Evolutionary conservation across 2,797 vertebrate genomes (phyloP), one percentile per base, ranked within the genome.

Genomic region (Catharus ustulatus): DNA sequence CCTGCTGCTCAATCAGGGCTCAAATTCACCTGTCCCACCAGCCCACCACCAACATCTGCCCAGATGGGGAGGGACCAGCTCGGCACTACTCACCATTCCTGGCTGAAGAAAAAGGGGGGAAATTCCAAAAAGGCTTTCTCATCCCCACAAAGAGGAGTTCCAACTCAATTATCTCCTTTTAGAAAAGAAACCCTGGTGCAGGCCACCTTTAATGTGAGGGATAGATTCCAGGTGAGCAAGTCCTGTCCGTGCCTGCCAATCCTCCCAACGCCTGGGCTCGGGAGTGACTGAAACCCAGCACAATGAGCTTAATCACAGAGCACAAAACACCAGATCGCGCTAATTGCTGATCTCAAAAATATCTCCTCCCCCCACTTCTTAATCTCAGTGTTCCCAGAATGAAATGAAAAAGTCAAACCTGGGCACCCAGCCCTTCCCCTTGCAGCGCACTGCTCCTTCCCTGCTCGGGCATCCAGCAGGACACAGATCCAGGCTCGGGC

Each of bases 321-420:
- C 10, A 76, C 40, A 84, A 78, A 86, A 66, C 66, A 82, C 15
- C 7, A 29, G 46, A 83, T 85, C 62, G 27, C 77, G 13, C 40
- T 52, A 58, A 57, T 26, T 22, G 73, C 42, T n/a, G 68, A 76
- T 80, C 75, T 86, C 10, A 32, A 21, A 79, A 88, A 57, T 36
- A 46, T 10, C 57, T 55, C 42, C 32, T 5, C 3, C 5, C 5
- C 11, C 11, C 11, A 6, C 15, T 19, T 15, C 87, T 55, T 4
- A 30, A 78, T 34, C 40, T 11, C 36, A 14, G 0, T 1, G 5
- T 11, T 63, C 76, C 59, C 12, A 75, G 66, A 93, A 95, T 11
- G 64, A 91, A 80, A 80, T 2, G 51, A 51, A 89, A 83, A 87
- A 85, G 54, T 8, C 95, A 90, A 91, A 93, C 75, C 75, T 89